A percentile compares a stretch with the other conserved stretches of the same genome.
These are phyloP conservation scores for Philonicus albiceps DNA, from an alignment of 2,888 invertebrate species.

Conservation along the genomic window DNA sequence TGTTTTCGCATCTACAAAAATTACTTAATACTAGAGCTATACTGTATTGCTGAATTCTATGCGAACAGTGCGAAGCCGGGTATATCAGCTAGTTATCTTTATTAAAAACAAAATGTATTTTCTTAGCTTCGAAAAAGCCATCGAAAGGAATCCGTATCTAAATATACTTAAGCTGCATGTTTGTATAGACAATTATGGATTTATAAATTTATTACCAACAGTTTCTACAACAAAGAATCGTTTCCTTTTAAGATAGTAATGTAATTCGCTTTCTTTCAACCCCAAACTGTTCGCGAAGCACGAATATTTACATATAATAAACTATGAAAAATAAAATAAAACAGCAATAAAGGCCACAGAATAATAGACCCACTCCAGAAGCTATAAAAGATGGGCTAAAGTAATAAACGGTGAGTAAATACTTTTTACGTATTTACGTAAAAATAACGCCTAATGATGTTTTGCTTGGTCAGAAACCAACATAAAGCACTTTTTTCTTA, in stretches of 20 bases:
- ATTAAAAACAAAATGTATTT: too few relatives aligned
- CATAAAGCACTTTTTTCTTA: background rate
- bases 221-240: background rate
- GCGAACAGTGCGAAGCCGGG: too few relatives aligned
- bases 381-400: background rate
- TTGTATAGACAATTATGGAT: background rate
- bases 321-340: background rate
- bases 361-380: background rate
- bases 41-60: too few relatives aligned
- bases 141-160: background rate
- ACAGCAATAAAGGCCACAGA: background rate
- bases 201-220: background rate
- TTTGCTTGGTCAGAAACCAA: background rate
- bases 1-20: too few relatives aligned
- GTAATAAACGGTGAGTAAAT: background rate
- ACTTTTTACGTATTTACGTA: background rate
- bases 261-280: background rate
- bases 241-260: background rate
- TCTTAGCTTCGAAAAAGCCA: background rate
- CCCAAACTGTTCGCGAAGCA: background rate
- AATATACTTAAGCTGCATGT: background rate
- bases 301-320: background rate
- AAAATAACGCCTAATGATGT: background rate
- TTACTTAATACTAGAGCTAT: too few relatives aligned
- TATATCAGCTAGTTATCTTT: too few relatives aligned